A percentile compares a stretch with the other conserved stretches of the same genome.
Conservation (phyloP, 2,888 invertebrate species). For the Abrostola tripartita region DNA sequence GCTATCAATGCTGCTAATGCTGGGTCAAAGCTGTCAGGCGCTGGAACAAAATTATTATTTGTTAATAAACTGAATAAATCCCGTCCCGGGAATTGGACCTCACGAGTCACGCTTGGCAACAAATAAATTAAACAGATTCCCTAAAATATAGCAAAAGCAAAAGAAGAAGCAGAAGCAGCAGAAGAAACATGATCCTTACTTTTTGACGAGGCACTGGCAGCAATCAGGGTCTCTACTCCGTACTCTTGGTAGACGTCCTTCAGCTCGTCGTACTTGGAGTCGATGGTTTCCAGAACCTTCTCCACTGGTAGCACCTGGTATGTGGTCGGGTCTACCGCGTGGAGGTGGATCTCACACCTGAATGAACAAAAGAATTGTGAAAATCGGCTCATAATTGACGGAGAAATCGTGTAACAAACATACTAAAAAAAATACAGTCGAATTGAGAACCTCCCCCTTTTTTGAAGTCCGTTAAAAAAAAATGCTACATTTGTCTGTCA, state of each 20-base stretch:
- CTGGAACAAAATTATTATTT: conserved; percentile 50
- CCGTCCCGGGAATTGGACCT: neutral
- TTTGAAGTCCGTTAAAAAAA: too few species aligned
- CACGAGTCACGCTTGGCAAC: neutral
- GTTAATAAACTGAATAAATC: conserved; percentile 4
- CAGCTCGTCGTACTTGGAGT: conserved; percentile 95
- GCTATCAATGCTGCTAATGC: conserved; percentile 96
- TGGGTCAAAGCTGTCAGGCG: conserved; percentile 93
- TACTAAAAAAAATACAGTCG: too few species aligned
- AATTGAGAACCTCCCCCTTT: too few species aligned
- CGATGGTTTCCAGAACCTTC: conserved; percentile 93
- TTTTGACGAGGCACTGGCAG: conserved; percentile 80
- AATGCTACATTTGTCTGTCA: too few species aligned
- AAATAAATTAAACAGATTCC: too few species aligned
- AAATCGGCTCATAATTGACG: neutral
- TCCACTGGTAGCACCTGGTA: conserved; percentile 93
- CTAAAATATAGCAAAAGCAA: too few species aligned
- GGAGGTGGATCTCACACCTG: conserved; percentile 95
- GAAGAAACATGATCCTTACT: too few species aligned
- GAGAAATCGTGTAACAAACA: too few species aligned
- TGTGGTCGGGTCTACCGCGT: conserved; percentile 92
- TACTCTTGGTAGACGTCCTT: conserved; percentile 89
- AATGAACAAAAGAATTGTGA: neutral
- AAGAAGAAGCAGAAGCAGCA: too few species aligned
- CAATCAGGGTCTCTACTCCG: conserved; percentile 82